Evolutionary conservation across 30 jellyfish, hydroid and myxozoan genomes (phyloP), one percentile per base, ranked within the genome.

Genomic region (Hydra vulgaris): DNA sequence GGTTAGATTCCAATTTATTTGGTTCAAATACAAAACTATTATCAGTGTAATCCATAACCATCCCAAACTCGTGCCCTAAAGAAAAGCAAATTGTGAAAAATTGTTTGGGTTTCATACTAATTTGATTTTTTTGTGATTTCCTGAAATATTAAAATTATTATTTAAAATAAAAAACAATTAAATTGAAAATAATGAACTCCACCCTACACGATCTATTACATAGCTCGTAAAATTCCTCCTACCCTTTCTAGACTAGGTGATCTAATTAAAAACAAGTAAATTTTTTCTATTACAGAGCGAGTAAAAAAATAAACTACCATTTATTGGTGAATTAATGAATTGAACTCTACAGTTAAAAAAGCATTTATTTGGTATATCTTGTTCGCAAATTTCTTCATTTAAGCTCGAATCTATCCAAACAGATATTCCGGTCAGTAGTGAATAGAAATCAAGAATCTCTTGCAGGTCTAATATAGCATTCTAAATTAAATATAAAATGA

Each of bases 391-490:
- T 25, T 70, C 76, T 70, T 70, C 76, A 21, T 17, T 18, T 7
- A 21, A 7, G 12, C 16, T 25, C 18, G 18, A 17, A 0, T 70
- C 74, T 53, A 23, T 75, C 23, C 83, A 75, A 4, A 75, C 66
- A 23, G 83, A 75, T 15, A 75, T 53, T 7, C 83, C 83, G 0
- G 72, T 25, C 23, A 75, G 72, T 1, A 75, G 83, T 25, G 83
- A 75, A 70, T 75, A 75, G 18, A 75, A 75, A 18, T 75, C 83
- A 5, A 75, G 23, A 23, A 75, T 17, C 16, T 75, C 83, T 16
- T 75, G 83, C 23, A 25, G 83, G 20, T 25, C 83, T 15, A 75
- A 12, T 25, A 75, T 53, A 16, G 56, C 66, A 53, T 75, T 70
- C 83, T 75, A 75, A 7, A 75, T 18, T 1, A 26, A 18, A 75